phyloP scores from a whole-genome alignment of 2,113 vertebrate genomes.

The Alligator mississippiensis region DNA sequence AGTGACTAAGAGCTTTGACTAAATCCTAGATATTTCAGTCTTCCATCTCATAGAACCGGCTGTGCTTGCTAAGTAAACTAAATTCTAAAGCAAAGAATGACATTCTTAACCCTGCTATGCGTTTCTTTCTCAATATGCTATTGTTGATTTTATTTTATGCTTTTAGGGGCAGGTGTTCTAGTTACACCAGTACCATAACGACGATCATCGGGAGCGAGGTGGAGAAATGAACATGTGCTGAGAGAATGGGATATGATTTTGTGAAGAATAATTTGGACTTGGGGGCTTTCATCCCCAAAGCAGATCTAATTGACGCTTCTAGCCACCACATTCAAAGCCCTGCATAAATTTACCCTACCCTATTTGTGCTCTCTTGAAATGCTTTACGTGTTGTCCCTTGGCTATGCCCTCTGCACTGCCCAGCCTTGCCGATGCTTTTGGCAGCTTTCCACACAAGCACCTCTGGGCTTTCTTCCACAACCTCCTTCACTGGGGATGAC shows the following conservation, averaged over 20 bases:
- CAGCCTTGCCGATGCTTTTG: background rate
- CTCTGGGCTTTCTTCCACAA: background rate
- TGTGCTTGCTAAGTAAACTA: background rate
- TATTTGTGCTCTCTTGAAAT: background rate
- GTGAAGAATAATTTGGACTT: background rate
- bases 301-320: background rate
- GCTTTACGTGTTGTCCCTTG: background rate
- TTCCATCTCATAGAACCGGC: background rate
- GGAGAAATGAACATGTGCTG: background rate
- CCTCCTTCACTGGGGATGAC: background rate
- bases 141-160: background rate
- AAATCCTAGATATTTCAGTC: background rate
- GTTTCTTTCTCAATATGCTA: background rate
- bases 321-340: background rate
- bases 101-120: background rate
- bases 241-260: background rate
- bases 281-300: background rate
- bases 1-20: background rate
- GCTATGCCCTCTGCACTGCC: background rate
- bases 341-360: background rate
- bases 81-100: background rate
- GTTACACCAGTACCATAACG: background rate
- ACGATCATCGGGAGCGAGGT: background rate
- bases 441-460: accelerated
- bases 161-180: background rate